Conservation (phyloP, 2,888 invertebrate species). For the Bedellia somnulentella region DNA sequence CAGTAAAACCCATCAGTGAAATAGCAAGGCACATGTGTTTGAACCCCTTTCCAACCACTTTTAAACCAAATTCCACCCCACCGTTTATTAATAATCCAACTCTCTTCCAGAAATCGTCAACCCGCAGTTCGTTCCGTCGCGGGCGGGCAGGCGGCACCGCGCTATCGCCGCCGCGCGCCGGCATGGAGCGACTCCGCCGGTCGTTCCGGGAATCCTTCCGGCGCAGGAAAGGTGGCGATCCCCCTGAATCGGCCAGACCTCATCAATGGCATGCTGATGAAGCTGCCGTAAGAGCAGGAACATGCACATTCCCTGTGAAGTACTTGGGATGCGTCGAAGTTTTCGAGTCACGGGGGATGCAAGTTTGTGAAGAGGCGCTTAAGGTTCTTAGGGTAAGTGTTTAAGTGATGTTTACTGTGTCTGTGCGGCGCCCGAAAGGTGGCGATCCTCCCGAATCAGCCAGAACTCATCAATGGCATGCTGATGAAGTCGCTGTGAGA, state of each 20-base stretch:
- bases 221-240: constrained; percentile 77
- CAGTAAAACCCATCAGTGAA: too few species aligned
- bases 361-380: constrained; percentile 98
- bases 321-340: constrained; percentile 99
- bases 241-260: constrained; percentile 92
- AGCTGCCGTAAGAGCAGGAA: constrained; percentile 90
- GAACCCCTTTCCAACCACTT: too few species aligned
- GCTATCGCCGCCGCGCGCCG: constrained; percentile 54
- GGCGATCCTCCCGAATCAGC: constrained; percentile 82
- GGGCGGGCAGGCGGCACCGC: constrained; percentile 43
- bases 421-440: constrained; percentile 90
- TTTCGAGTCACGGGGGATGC: constrained; percentile 98
- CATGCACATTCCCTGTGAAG: constrained; percentile 97
- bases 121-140: constrained; percentile 47
- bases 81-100: too few species aligned
- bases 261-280: constrained; percentile 99
- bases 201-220: constrained; percentile 94
- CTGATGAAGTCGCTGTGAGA: constrained; percentile 94
- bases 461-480: constrained; percentile 97
- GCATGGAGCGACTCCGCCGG: constrained; percentile 85
- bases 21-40: too few species aligned
- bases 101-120: constrained; percentile 44
- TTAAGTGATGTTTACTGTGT: constrained; percentile 71
- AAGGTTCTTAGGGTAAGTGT: constrained; percentile 89
- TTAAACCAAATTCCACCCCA: too few species aligned